These are phyloP conservation scores for Coenonympha arcania DNA, from an alignment of 2,888 invertebrate genomes.

Conservation along the genomic window DNA sequence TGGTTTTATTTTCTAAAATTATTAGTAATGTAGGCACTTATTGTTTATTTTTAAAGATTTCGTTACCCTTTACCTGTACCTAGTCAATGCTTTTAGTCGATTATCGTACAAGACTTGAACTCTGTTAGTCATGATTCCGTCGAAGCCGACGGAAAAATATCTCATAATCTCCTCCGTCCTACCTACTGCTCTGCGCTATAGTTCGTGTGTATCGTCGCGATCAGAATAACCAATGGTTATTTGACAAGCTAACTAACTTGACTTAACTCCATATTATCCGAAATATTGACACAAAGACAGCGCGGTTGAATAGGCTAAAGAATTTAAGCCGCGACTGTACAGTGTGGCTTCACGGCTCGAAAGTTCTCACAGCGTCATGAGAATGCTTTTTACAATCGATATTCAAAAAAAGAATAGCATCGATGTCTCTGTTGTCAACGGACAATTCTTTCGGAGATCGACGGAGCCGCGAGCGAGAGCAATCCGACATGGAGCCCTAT, in stretches of 20 bases:
- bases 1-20: too few relatives aligned
- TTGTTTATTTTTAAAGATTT: slow-evolving; percentile 6
- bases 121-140: slow-evolving; percentile 38
- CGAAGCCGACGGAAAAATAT: slow-evolving; percentile 35
- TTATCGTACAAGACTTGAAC: slow-evolving; percentile 40
- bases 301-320: slow-evolving; percentile 50
- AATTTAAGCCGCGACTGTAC: slow-evolving; percentile 60
- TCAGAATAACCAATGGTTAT: slow-evolving; percentile 38
- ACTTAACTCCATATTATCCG: slow-evolving; percentile 35
- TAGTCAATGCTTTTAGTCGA: slow-evolving; percentile 32
- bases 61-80: slow-evolving; percentile 26
- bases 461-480: slow-evolving; percentile 35
- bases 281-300: slow-evolving; percentile 51
- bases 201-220: slow-evolving; percentile 40
- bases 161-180: slow-evolving; percentile 40
- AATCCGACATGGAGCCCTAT: slow-evolving; percentile 34
- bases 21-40: neutral
- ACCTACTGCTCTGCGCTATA: slow-evolving; percentile 39
- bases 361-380: slow-evolving; percentile 70
- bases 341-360: slow-evolving; percentile 37
- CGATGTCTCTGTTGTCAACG: slow-evolving; percentile 74
- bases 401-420: slow-evolving; percentile 70
- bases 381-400: slow-evolving; percentile 73
- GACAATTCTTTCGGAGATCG: slow-evolving; percentile 65
- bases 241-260: slow-evolving; percentile 35